These are phyloP conservation scores for Scalopus aquaticus DNA, from an alignment of 2,113 vertebrate genomes.

Conservation along the genomic window DNA sequence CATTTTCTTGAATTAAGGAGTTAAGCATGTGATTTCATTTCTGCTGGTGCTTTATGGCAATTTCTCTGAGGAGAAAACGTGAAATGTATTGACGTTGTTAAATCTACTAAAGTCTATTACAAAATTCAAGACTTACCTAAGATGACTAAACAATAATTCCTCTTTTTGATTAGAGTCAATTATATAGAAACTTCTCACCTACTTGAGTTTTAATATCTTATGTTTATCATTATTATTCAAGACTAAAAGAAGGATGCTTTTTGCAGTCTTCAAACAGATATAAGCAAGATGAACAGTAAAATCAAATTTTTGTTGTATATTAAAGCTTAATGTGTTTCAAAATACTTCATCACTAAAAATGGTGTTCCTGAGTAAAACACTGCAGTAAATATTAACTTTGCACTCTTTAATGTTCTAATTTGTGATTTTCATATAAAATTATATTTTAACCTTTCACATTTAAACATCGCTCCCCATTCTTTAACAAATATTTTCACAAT, in stretches of 20 bases:
- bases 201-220: slow-evolving; percentile 30
- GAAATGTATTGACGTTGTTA: slow-evolving; percentile 15
- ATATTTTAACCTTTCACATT: background rate
- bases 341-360: background rate
- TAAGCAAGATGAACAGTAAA: slow-evolving; percentile 38
- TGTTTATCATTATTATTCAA: slow-evolving; percentile 53
- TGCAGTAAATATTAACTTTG: background rate
- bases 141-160: background rate
- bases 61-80: background rate
- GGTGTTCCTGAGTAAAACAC: background rate
- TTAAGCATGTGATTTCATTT: slow-evolving; percentile 26
- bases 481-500: background rate
- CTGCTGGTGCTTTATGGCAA: background rate
- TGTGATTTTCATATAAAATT: background rate
- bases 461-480: background rate
- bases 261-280: background rate
- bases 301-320: slow-evolving; percentile 32
- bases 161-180: slow-evolving; percentile 32
- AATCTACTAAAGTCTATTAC: background rate
- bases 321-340: background rate
- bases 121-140: slow-evolving; percentile 14
- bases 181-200: background rate
- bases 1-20: slow-evolving; percentile 35
- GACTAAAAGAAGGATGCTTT: background rate
- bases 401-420: slow-evolving; percentile 25